Base-by-base conservation (phyloP, 2,113 vertebrate genomes). In the Promerops cafer region DNA sequence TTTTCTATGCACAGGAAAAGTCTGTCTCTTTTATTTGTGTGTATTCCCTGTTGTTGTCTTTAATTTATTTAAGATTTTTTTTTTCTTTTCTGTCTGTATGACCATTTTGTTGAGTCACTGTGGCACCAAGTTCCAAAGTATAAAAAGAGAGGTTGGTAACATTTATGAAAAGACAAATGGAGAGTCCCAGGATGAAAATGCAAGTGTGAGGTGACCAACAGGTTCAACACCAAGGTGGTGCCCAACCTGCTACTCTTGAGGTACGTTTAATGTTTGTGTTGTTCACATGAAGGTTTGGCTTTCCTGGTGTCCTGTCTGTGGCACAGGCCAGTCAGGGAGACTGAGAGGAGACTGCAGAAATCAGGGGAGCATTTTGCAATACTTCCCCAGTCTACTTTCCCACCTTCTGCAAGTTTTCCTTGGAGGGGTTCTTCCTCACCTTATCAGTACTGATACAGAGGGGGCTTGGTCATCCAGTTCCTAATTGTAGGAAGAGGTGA, bases 401-500 rank as follows among this genome's bases (percentile, higher is more conserved):
- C 33, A 54, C 30, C 18, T 87, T n/a, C 33, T 82, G 76, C 5
- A 63, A 59, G 39, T 83, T 86, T 83, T 93, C 79, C 56, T 96
- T 39, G 54, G 35, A 92, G 71, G 16, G 17, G 71, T 45, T 74
- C 35, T 49, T 93, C 49, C 68, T 93, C 42, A 83, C 60, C 23
- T 90, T 96, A 90, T 87, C 89, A 84, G 56, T 31, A 26, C 30
- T 18, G 56, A 44, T 52, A 71, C 64, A 84, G 83, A 52, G 35
- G 30, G 16, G 63, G 19, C 23, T 93, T 75, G 64, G 69, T 91
- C 80, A 87, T n/a, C 42, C 56, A 89, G 72, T 16, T 47, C 47
- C 64, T 89, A 94, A 94, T 31, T 91, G 80, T 90, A 90, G 91
- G 91, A 95, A 94, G 75, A 88, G 68, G 56, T 78, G 83, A 91